phyloP scores from a whole-genome alignment of 1,140 invertebrate species.

The Aphaenogaster floridana region DNA sequence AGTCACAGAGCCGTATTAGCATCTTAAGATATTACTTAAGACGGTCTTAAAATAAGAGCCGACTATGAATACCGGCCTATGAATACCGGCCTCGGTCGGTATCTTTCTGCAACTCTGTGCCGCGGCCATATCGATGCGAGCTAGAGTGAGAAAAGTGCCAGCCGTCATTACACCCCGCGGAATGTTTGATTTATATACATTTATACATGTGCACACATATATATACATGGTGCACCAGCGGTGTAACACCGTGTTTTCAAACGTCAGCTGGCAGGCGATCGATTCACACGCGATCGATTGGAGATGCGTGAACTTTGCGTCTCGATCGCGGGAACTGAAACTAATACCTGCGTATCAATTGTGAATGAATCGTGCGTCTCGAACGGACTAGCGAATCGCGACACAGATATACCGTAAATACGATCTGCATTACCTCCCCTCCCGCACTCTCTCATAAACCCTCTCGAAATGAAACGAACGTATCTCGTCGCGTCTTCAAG shows the following conservation, averaged over 20 bases:
- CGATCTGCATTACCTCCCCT: not conserved
- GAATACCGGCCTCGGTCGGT: not conserved
- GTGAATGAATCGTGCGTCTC: not conserved
- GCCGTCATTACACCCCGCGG: not conserved
- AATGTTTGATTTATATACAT: not conserved
- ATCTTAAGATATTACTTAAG: too few relatives aligned
- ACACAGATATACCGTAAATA: not conserved
- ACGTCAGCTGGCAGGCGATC: conserved; percentile 4
- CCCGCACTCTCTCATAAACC: not conserved
- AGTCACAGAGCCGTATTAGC: too few relatives aligned
- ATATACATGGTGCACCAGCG: not conserved
- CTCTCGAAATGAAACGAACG: not conserved
- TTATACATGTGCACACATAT: not conserved
- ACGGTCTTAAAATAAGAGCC: too few relatives aligned
- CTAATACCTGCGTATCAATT: not conserved
- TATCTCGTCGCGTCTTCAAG: not conserved
- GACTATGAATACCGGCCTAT: too few relatives aligned
- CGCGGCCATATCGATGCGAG: not conserved
- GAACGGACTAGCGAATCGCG: not conserved
- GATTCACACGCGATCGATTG: conserved; percentile 6
- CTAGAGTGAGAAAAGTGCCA: not conserved
- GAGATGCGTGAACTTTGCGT: not conserved
- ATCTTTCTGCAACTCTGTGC: not conserved
- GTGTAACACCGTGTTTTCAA: conserved; percentile 37
- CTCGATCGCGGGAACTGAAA: not conserved